Evolutionary conservation across 2,113 vertebrate genomes (phyloP), one percentile per base, ranked within the genome.

Genomic region (Circaetus cinerascens): DNA sequence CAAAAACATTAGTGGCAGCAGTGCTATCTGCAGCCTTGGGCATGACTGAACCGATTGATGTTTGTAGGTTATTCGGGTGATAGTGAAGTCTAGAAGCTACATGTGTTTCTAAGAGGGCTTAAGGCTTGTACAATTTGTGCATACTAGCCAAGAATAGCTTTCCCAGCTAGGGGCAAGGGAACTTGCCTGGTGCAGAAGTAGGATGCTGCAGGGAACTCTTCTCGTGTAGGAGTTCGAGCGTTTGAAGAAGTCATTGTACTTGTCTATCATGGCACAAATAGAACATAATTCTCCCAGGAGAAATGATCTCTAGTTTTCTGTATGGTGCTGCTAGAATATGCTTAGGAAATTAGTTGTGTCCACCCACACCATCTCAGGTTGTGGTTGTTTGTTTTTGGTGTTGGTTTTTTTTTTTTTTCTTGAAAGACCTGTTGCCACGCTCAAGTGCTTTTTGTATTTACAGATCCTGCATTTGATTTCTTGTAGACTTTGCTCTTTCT

Each of bases 1-100:
- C 38, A 34, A 20, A 51, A 20, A 22, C 2, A 1, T 48, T 43
- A 22, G 13, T 17, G 57, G 26, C 41, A 38, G 56, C 32, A 32
- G 36, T 22, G 34, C 11, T n/a, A 5, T 12, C 55, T 48, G 18
- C 26, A 68, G 60, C 26, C n/a, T 53, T 41, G 32, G 83, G 9
- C 10, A 6, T 0, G 13, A 15, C 57, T 19, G 25, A 25, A 8
- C 36, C 14, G 13, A 12, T 38, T 21, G 3, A 15, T 3, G 7
- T 26, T 50, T 30, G 20, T 23, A 64, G 71, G 38, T 30, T 40
- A 15, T 83, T 77, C 21, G n/a, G 56, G 36, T 4, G 7, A 14
- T 29, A 32, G 18, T 12, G 48, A 57, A 25, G 25, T 26, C 38
- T 45, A 15, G 38, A 45, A 64, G 64, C 36, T 57, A 2, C 11